These are phyloP conservation scores for Ellobium chinense DNA, from an alignment of 2,888 invertebrate species.

Conservation along the genomic window DNA sequence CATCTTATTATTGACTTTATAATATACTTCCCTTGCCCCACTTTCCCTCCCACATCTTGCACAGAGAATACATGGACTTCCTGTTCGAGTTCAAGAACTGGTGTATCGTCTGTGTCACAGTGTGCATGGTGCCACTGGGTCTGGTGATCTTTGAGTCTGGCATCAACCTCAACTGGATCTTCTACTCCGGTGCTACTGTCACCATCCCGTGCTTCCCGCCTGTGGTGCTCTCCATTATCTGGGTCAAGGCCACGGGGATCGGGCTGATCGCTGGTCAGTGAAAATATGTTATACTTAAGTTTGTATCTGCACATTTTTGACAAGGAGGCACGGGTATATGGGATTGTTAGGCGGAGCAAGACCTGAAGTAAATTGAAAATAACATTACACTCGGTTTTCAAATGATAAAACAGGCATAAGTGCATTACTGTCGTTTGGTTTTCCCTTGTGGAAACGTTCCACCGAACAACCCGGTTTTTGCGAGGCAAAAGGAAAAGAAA, in stretches of 20 bases:
- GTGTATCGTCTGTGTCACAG: constrained; percentile 75
- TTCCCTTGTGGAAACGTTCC: no score
- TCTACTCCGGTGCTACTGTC: constrained; percentile 76
- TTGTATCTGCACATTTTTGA: no score
- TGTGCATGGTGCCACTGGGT: constrained; percentile 74
- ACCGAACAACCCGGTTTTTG: no score
- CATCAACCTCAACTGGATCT: constrained; percentile 77
- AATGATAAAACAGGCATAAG: no score
- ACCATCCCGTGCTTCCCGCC: constrained; percentile 75
- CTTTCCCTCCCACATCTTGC: background rate
- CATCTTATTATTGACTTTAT: no score
- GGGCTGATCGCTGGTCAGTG: constrained; percentile 68
- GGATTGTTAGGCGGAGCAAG: no score
- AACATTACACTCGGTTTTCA: no score
- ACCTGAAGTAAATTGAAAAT: no score
- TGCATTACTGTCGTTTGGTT: no score
- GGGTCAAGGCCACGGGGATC: constrained; percentile 73
- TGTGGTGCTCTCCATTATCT: constrained; percentile 72
- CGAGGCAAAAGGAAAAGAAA: no score
- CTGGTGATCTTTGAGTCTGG: constrained; percentile 72
- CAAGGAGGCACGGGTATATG: no score
- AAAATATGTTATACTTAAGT: no score
- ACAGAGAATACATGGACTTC: constrained; percentile 60
- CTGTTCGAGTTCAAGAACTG: constrained; percentile 75
- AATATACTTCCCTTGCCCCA: background rate